Base-by-base conservation (phyloP, 2,113 vertebrate species). In the Pachypanchax playfairii region DNA sequence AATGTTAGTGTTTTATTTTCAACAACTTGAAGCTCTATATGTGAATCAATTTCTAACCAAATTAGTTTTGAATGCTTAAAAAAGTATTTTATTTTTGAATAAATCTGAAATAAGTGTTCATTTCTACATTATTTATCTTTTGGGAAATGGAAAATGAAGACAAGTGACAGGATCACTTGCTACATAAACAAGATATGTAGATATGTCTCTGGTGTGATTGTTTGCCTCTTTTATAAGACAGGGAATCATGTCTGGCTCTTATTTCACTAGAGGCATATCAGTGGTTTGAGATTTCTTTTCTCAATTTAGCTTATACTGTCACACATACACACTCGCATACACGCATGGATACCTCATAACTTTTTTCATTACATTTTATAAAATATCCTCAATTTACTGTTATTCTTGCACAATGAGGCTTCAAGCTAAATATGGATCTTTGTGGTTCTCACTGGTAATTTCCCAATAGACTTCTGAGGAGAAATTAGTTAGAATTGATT, bases 401-500 rank as follows among this genome's bases (percentile, higher is more conserved):
- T 46, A n/a, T 24, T 39, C 60, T 11, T 10, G n/a, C 25, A 17
- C 7, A 54, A 8, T n/a, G 31, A 50, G 55, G 60, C 53, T 66
- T 47, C 20, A 43, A 56, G 43, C 35, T 47, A 49, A 43, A 46
- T 53, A 58, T 52, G 22, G 25, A 59, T 79, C n/a, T 22, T 4
- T 44, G 2, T 28, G 9, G 24, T 47, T 66, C 21, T 31, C 8
- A 14, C 61, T 36, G 31, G 12, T 57, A 56, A 65, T 74, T 70
- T 64, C 56, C 35, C 70, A 42, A 25, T 8, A 63, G 63, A 56
- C 24, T 5, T 11, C 35, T 52, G 1, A 28, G n/a, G 33, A 55
- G 50, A 52, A 66, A 72, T 69, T 10, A 63, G 52, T 62, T 54
- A 31, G 28, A 42, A 72, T 69, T 39, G 70, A 80, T 80, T 73